phyloP scores from a whole-genome alignment of 1,140 invertebrate genomes.

The Panagrolaimus sp. region DNA sequence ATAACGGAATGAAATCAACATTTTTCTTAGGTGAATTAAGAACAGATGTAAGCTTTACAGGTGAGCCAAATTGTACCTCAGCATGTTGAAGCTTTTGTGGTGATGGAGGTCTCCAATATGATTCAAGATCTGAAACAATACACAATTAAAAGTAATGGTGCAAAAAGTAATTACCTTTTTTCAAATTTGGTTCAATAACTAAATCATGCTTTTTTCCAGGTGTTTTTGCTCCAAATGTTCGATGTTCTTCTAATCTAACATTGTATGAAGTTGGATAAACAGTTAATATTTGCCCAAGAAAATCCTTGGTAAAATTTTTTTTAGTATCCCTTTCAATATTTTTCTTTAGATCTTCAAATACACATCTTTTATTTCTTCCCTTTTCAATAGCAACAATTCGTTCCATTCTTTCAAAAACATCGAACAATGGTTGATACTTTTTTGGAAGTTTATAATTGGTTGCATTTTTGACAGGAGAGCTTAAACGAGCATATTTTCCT shows the following conservation, averaged over 20 bases:
- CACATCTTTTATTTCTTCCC: not conserved
- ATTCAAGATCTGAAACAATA: constrained; percentile 10
- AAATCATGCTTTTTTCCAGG: not conserved
- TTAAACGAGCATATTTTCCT: not conserved
- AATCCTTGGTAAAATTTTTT: not conserved
- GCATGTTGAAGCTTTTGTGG: not conserved
- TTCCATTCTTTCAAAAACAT: not conserved
- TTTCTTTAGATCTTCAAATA: not conserved
- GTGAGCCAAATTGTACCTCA: not conserved
- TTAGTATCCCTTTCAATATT: not conserved
- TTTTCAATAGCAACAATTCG: not conserved
- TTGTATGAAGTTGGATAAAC: not conserved
- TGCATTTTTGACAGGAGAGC: not conserved
- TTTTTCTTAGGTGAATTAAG: not conserved
- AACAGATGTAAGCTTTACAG: not conserved
- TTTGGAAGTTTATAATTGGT: not conserved
- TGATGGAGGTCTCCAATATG: not conserved
- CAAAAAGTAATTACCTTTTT: not conserved
- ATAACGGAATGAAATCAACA: not conserved
- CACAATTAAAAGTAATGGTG: not conserved
- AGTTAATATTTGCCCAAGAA: not conserved
- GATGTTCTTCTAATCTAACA: not conserved
- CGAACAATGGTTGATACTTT: not conserved
- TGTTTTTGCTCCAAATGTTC: not conserved
- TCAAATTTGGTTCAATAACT: not conserved